A percentile compares a stretch with the other conserved stretches of the same genome.
Evolutionary conservation across 2,113 vertebrate species (phyloP).

Genomic region (Nibea albiflora): DNA sequence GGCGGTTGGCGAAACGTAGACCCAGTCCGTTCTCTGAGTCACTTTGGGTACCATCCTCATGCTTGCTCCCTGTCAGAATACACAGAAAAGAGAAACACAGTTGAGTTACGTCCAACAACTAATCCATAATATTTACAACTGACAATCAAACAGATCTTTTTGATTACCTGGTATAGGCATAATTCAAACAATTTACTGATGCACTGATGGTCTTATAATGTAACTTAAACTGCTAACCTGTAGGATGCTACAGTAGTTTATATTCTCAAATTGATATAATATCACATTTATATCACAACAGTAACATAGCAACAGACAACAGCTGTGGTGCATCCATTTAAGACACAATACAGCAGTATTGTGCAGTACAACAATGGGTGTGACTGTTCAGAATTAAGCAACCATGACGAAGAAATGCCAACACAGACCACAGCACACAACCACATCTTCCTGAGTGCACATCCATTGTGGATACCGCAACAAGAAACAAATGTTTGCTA

Average conservation of each 20-base stretch:
- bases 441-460: slow-evolving; percentile 30
- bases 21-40: slow-evolving; percentile 95
- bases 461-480: neutral
- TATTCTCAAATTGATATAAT: slow-evolving; percentile 1
- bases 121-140: neutral
- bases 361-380: slow-evolving; percentile 1
- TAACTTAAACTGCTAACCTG: neutral
- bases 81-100: slow-evolving; percentile 10
- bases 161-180: neutral
- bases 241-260: neutral
- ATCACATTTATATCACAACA: slow-evolving; percentile 1
- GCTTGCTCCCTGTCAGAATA: slow-evolving; percentile 90
- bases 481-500: slow-evolving; percentile 23
- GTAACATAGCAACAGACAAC: slow-evolving; percentile 19
- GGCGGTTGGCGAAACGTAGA: slow-evolving; percentile 89
- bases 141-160: neutral
- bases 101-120: neutral
- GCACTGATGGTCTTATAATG: neutral
- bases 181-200: neutral
- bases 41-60: slow-evolving; percentile 97
- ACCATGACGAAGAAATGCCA: slow-evolving; percentile 8
- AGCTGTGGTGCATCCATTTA: slow-evolving; percentile 2
- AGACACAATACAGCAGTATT: neutral
- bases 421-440: slow-evolving; percentile 1
- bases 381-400: neutral